Evolutionary conservation across 2,113 vertebrate species (phyloP).

Genomic region (Chloroceryle aenea): DNA sequence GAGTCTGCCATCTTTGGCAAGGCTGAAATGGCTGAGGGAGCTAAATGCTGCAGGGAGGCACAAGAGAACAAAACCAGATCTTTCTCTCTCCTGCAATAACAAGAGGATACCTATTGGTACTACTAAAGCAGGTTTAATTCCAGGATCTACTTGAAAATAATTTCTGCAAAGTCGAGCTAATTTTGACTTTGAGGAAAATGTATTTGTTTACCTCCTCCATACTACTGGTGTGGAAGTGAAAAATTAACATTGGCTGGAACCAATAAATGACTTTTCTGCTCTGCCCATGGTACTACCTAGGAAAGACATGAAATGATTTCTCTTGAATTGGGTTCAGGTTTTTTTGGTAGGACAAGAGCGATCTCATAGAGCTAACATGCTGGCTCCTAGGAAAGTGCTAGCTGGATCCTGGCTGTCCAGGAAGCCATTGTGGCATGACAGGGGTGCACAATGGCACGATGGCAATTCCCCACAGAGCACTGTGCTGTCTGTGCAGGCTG

Average conservation of each 20-base stretch:
- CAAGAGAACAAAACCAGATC: not conserved
- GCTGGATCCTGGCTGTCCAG: not conserved
- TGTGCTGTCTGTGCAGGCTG: not conserved
- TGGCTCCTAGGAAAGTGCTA: not conserved
- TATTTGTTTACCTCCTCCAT: not conserved
- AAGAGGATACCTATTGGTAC: not conserved
- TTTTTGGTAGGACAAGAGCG: not conserved
- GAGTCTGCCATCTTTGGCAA: not conserved
- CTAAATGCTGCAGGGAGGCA: fast-evolving
- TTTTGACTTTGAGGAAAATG: not conserved
- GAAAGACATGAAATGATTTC: not conserved
- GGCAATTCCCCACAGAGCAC: not conserved
- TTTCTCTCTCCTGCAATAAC: not conserved
- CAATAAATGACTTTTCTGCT: not conserved
- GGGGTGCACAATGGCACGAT: not conserved
- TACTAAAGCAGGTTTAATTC: not conserved
- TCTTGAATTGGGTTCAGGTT: not conserved
- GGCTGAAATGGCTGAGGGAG: not conserved
- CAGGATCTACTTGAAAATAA: not conserved
- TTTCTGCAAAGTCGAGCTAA: not conserved
- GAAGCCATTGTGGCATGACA: not conserved
- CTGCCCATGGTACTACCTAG: not conserved
- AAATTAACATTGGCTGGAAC: not conserved
- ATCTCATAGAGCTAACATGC: fast-evolving
- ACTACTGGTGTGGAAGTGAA: not conserved